Percentiles rank a stretch among this genome's conserved stretches.
These are phyloP conservation scores for Brachionus plicatilis DNA, from an alignment of 1,140 invertebrate species.

Conservation along the genomic window DNA sequence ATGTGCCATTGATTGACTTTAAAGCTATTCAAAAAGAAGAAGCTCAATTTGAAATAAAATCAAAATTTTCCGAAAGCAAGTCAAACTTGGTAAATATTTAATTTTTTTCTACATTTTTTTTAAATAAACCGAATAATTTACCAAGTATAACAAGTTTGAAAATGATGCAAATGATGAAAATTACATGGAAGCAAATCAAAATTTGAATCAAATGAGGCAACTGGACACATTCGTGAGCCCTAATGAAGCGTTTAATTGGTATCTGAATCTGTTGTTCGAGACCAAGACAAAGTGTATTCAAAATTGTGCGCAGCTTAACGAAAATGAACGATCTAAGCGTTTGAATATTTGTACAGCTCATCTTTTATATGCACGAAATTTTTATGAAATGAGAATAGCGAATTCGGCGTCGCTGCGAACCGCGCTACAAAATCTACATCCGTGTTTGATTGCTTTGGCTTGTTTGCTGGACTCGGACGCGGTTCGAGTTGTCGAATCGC, in stretches of 20 bases:
- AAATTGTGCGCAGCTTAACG: background rate
- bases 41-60: background rate
- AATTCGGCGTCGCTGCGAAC: background rate
- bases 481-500: slow-evolving; percentile 8
- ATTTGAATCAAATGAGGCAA: slow-evolving; percentile 4
- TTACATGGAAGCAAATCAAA: background rate
- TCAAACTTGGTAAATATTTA: background rate
- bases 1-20: background rate
- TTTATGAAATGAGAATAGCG: slow-evolving; percentile 27
- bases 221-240: background rate
- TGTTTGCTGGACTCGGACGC: slow-evolving; percentile 14
- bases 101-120: background rate
- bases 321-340: slow-evolving; percentile 8
- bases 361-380: slow-evolving; percentile 11
- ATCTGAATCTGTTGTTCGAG: slow-evolving; percentile 3
- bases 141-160: slow-evolving; percentile 25
- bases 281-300: background rate
- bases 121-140: background rate
- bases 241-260: slow-evolving; percentile 20
- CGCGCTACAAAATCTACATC: background rate
- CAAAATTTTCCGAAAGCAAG: slow-evolving; percentile 15
- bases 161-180: background rate
- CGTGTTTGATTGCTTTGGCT: slow-evolving; percentile 5
- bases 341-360: slow-evolving; percentile 31
- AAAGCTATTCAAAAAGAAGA: background rate